phyloP scores from a whole-genome alignment of 2,888 invertebrate genomes.

The Alsophila aescularia region DNA sequence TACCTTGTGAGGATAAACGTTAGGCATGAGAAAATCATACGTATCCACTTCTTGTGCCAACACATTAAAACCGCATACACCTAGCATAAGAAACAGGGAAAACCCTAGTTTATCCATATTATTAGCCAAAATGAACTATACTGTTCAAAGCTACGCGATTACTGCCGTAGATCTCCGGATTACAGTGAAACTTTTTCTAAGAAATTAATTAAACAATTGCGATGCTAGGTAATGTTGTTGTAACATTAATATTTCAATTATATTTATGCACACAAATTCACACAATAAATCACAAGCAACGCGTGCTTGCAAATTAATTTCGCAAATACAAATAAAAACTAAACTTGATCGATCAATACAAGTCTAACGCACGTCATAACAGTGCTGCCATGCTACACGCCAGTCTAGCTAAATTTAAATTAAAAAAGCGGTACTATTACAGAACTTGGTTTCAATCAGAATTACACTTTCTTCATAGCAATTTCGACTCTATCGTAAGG shows the following conservation, averaged over 20 bases:
- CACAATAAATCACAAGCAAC: background rate
- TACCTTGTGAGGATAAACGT: conserved; percentile 91
- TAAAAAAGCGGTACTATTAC: too few species aligned
- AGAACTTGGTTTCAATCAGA: too few species aligned
- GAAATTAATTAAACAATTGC: background rate
- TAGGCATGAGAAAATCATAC: conserved; percentile 92
- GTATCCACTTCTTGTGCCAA: conserved; percentile 68
- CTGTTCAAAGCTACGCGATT: too few species aligned
- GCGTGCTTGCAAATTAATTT: conserved; percentile 54
- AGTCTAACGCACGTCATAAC: conserved; percentile 60
- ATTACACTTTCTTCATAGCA: too few species aligned
- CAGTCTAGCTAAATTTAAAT: too few species aligned
- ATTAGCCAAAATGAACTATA: background rate
- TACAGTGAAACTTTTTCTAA: too few species aligned
- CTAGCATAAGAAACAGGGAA: conserved; percentile 45
- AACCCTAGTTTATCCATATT: conserved; percentile 51
- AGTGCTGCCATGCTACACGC: conserved; percentile 54
- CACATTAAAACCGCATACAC: conserved; percentile 43
- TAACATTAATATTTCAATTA: too few species aligned
- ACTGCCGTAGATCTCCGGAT: too few species aligned
- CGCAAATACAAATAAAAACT: conserved; percentile 51
- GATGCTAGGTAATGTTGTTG: too few species aligned
- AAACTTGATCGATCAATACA: conserved; percentile 71
- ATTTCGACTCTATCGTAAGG: too few species aligned
- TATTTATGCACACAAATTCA: too few species aligned